Base-by-base conservation (phyloP, 1,140 invertebrate genomes). In the Pseudomyrmex flavicornis region DNA sequence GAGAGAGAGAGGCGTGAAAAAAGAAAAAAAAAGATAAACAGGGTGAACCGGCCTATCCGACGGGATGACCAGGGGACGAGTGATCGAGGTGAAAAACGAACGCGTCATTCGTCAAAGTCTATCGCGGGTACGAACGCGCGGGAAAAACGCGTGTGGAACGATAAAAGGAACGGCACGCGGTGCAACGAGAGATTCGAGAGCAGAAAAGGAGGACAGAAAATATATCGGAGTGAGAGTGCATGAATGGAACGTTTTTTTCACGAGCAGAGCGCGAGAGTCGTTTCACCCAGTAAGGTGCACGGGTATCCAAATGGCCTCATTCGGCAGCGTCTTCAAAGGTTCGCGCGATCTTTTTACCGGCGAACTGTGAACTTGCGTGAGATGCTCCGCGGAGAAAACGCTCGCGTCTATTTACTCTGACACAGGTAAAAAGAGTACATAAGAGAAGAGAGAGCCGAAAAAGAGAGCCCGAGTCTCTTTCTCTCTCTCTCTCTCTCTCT, bases 351-450 rank as follows among this genome's bases (percentile, higher is more conserved):
- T 90, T 90, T 90, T 90, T 75, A 87, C 54, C 59, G 74, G 54
- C 68, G 70, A 59, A 63, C 46, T 48, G 59, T 54, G 59, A 83
- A 77, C 54, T 48, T 58, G 75, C 77, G 54, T 52, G 69, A 90
- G 80, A 89, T 90, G 82, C 84, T 61, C 77, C 89, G 85, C 73
- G 83, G 87, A 90, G 35, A 35, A 35, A 90, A 90, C 68, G 85
- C 63, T 74, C 44, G 73, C 61, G 69, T 90, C 66, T 90, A 90
- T 90, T 89, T 90, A 82, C 56, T 26, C 35, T 63, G n/a, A 26
- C 52, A 48, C 52, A 4, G 68, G 52, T 1, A 52, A 77, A 77
- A 17, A 88, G 72, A 20, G 70, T 50, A n/a, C 15, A 35, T 44
- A 52, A 69, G 46, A 61, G 26, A 54, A 65, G 58, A 56, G 50